A percentile compares a stretch with the other conserved stretches of the same genome.
These are phyloP conservation scores for Phalacrocorax aristotelis DNA, from an alignment of 2,113 vertebrate genomes.

Conservation along the genomic window DNA sequence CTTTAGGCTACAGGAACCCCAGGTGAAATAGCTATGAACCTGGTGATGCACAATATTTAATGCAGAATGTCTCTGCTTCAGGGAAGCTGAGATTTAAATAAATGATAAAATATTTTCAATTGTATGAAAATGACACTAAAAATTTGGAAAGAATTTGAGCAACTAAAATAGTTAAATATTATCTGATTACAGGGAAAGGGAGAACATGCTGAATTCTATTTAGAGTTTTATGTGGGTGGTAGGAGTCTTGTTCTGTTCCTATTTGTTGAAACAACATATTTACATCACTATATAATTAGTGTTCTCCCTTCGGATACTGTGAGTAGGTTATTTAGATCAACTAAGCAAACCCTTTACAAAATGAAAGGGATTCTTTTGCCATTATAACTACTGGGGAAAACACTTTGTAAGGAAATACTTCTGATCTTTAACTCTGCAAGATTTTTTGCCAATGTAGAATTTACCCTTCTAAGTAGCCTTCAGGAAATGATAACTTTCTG, in stretches of 20 bases:
- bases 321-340: not conserved
- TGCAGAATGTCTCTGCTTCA: not conserved
- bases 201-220: not conserved
- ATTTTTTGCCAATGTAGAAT: not conserved
- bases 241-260: not conserved
- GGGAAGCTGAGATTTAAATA: slow-evolving; percentile 22
- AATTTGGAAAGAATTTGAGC: slow-evolving; percentile 13
- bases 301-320: not conserved
- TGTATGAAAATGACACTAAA: slow-evolving; percentile 7
- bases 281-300: not conserved
- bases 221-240: not conserved
- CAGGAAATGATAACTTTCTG: not conserved
- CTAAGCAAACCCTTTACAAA: not conserved
- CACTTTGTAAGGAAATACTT: not conserved
- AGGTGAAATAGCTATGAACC: slow-evolving; percentile 1
- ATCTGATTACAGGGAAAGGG: not conserved
- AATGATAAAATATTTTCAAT: slow-evolving; percentile 20
- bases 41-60: not conserved
- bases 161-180: slow-evolving; percentile 17
- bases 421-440: not conserved
- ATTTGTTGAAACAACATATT: slow-evolving; percentile 42
- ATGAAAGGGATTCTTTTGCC: not conserved
- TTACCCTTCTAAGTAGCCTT: not conserved
- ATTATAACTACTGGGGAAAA: not conserved
- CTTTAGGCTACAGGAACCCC: not conserved